phyloP scores from a whole-genome alignment of 2,113 vertebrate species.

The Toxotes chatareus region DNA sequence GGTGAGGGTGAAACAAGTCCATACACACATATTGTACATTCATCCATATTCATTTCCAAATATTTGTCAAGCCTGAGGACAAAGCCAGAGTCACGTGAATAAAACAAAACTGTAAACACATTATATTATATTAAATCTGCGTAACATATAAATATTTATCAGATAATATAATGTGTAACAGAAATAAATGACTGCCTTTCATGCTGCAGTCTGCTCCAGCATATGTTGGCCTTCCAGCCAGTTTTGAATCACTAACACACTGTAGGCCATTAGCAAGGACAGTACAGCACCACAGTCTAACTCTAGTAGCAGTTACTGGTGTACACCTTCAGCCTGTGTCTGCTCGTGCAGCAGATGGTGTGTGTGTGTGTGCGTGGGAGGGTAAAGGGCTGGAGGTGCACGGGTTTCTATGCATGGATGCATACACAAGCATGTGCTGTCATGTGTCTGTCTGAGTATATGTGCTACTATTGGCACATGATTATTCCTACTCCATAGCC shows the following conservation, averaged over 20 bases:
- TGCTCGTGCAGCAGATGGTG: conserved; percentile 34
- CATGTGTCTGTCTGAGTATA: conserved; percentile 8
- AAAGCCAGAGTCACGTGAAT: background rate
- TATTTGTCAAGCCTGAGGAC: background rate
- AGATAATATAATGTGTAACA: background rate
- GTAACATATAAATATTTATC: background rate
- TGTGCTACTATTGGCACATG: background rate
- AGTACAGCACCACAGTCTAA: conserved; percentile 4
- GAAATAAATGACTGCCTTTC: conserved; percentile 10
- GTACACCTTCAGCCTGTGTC: conserved; percentile 33
- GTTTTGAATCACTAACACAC: conserved; percentile 41
- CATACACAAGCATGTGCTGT: conserved; percentile 18
- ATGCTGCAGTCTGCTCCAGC: conserved; percentile 7
- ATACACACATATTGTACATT: conserved; percentile 1
- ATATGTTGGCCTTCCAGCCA: conserved; percentile 23
- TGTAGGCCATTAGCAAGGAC: conserved; percentile 38
- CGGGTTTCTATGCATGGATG: conserved; percentile 22
- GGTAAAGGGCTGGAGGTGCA: conserved; percentile 8
- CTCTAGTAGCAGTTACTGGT: conserved; percentile 6
- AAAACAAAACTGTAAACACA: background rate
- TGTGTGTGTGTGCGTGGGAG: conserved; percentile 14
- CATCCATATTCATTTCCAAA: conserved; percentile 1
- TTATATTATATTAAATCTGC: background rate
- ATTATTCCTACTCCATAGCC: conserved; percentile 4
- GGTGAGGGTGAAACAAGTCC: conserved; percentile 44